Evolutionary conservation across 2,113 vertebrate genomes (phyloP), one percentile per base, ranked within the genome.

Genomic region (Salvelinus alpinus): DNA sequence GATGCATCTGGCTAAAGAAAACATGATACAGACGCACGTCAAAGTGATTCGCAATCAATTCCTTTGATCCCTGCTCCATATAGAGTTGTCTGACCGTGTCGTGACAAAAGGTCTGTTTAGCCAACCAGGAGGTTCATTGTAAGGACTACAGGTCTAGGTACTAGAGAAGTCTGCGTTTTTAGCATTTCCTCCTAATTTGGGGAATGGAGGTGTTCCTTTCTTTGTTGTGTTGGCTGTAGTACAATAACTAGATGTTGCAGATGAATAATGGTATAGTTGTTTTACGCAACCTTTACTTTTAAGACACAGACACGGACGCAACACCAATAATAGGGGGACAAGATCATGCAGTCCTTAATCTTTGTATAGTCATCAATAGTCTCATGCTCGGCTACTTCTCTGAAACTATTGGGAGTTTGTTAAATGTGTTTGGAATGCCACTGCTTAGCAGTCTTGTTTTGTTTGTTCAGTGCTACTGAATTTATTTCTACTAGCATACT

Each of bases 41-140:
- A 57, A 29, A 59, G 13, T 27, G 25, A 66, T 57, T 75, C 44
- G 38, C 48, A 47, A 48, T 73, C 7, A n/a, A 13, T 2, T 73
- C 27, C 34, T 73, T 73, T 73, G 72, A 64, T 73, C 72, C 29
- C 12, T 72, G 31, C n/a, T 20, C 59, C 13, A 11, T 20, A 31
- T 3, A 47, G 3, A 12, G 34, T 20, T 20, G 48, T 14, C 64
- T 66, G 27, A 4, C 25, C 13, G 64, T 66, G 64, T 31, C 64
- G 12, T 16, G 5, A 14, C 24, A 27, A 29, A 16, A 12, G 31
- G 24, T n/a, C 44, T 44, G 54, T 2, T 16, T 38, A 38, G 38
- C 38, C 8, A 11, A 59, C 27, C 14, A n/a, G 27, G 27, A 13
- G 27, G 64, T 16, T 6, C 16, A 66, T 2, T 29, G 25, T 31